phyloP scores from a whole-genome alignment of 2,888 invertebrate species.

The Spodoptera exigua region DNA sequence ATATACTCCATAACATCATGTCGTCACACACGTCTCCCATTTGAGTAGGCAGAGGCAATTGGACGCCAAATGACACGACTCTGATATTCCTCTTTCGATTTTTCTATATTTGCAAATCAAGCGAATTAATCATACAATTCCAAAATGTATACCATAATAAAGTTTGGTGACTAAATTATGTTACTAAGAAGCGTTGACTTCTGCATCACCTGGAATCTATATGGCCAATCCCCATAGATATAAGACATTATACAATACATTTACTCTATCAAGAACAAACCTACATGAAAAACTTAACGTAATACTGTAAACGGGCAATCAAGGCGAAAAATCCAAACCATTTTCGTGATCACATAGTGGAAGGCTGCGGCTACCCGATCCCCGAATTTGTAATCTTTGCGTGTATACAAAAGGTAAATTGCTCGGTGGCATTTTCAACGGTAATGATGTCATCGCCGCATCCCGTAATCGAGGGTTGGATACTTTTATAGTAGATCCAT shows the following conservation, averaged over 20 bases:
- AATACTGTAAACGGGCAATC: slow-evolving; percentile 37
- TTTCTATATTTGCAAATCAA: too few relatives aligned
- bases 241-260: neutral
- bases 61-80: too few relatives aligned
- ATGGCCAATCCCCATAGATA: neutral
- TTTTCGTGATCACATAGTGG: slow-evolving; percentile 52
- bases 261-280: slow-evolving; percentile 10
- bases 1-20: too few relatives aligned
- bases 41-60: too few relatives aligned
- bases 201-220: too few relatives aligned
- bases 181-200: too few relatives aligned
- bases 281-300: slow-evolving; percentile 24
- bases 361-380: slow-evolving; percentile 52
- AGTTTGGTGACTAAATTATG: too few relatives aligned
- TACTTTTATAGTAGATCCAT: slow-evolving; percentile 67
- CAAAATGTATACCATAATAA: too few relatives aligned
- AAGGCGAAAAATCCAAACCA: slow-evolving; percentile 42
- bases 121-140: too few relatives aligned
- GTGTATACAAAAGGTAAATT: slow-evolving; percentile 79
- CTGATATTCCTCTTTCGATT: too few relatives aligned
- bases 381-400: slow-evolving; percentile 77
- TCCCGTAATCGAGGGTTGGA: slow-evolving; percentile 73
- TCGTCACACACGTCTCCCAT: too few relatives aligned
- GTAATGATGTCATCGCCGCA: slow-evolving; percentile 81
- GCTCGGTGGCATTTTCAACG: slow-evolving; percentile 77